Evolutionary conservation across 1,140 invertebrate species (phyloP).

Genomic region (Pollicipes pollicipes): DNA sequence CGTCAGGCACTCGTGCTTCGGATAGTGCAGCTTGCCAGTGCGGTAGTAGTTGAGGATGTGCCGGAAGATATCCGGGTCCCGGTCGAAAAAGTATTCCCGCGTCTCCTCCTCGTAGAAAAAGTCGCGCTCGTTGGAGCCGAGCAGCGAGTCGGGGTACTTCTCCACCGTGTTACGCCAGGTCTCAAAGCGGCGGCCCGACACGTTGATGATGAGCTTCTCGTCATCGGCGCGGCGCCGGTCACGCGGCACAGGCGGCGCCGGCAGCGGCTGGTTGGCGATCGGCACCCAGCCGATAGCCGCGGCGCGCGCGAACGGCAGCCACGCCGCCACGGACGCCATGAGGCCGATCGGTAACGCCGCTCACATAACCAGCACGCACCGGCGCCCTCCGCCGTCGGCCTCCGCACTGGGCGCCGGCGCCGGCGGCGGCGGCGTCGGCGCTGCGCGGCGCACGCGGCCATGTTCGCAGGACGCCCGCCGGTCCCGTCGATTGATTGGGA

Average conservation of each 20-base stretch:
- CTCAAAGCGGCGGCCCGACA: slow-evolving; percentile 85
- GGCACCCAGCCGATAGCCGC: slow-evolving; percentile 97
- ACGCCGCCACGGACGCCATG: slow-evolving; percentile 98
- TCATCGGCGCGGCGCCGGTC: slow-evolving; percentile 69
- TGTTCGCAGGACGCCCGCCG: too few relatives aligned
- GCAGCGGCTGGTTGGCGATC: slow-evolving; percentile 82
- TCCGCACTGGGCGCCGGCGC: too few relatives aligned
- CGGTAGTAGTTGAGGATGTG: too few relatives aligned
- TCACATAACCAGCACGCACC: too few relatives aligned
- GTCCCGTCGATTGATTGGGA: too few relatives aligned
- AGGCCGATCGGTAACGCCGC: too few relatives aligned
- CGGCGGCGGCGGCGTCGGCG: too few relatives aligned
- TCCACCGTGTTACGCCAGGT: slow-evolving; percentile 98
- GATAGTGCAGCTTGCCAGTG: too few relatives aligned
- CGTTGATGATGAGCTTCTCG: slow-evolving; percentile 79
- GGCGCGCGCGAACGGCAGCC: slow-evolving; percentile 96
- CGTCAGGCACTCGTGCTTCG: slow-evolving; percentile 89
- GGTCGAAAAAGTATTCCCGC: slow-evolving; percentile 97
- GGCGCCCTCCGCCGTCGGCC: too few relatives aligned
- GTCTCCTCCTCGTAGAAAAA: too few relatives aligned
- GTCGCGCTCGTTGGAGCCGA: slow-evolving; percentile 94
- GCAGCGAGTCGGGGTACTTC: slow-evolving; percentile 94
- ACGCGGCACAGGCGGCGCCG: slow-evolving; percentile 75
- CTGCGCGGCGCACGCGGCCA: too few relatives aligned
- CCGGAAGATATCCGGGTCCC: slow-evolving; percentile 96